Base-by-base conservation (phyloP, 2,113 vertebrate genomes). In the Lampris megalopsis region DNA sequence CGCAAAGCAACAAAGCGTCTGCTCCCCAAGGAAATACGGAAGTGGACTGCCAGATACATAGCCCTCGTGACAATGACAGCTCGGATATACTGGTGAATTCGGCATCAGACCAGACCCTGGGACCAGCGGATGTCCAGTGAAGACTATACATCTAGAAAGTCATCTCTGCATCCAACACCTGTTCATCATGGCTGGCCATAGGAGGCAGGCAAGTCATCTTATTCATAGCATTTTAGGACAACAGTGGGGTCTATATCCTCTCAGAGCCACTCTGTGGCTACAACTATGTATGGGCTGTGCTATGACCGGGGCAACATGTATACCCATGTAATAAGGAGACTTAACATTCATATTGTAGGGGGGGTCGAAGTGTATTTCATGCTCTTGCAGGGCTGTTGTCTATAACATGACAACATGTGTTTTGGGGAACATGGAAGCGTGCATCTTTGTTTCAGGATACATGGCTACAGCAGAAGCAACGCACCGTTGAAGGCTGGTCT, bases 161-260 rank as follows among this genome's bases (percentile, higher is more conserved):
- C 64, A 41, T 67, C 60, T 75, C 81, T 71, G 63, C 41, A 57
- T 63, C 63, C 43, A 71, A 35, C 42, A 4, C 62, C 6, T 9
- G 2, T 53, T 66, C 80, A 79, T 63, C 78, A 92, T 92, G 92
- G 43, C 63, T 0, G 24, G 2, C 9, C 89, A 93, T 84, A 92
- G 48, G 87, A 92, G 93, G 50, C 91, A 93, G 92, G 93, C 94
- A 80, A 52, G 85, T 58, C 10, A 79, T 67, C 45, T n/a, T 36
- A 24, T 38, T 41, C 6, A 11, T 41, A 43, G 9, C 41, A 38
- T 38, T 9, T 5, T 52, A 54, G 6, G 49, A 50, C 6, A 7
- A 48, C 35, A n/a, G 37, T 35, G 37, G 2, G 56, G 24, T 24
- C 24, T 24, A 24, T 24, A 24, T 24, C 24, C 24, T 24, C 24